Evolutionary conservation across 2,888 invertebrate species (phyloP), one percentile per base, ranked within the genome.

Genomic region (Seladonia tumulorum): DNA sequence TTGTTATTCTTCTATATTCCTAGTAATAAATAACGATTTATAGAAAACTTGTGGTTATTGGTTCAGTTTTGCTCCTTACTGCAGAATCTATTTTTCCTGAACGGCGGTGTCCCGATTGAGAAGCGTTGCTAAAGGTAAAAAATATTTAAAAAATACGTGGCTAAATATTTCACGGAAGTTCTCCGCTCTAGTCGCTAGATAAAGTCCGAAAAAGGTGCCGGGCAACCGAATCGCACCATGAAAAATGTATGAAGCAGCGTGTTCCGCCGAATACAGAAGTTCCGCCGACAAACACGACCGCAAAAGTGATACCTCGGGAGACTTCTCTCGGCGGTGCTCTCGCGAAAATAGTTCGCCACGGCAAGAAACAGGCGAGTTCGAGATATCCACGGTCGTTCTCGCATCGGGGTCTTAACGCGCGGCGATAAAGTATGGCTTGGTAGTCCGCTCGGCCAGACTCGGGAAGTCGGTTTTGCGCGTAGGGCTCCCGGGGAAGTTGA

Each of bases 281-380:
- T 66, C 29, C 35, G 16, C 60, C 16, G 35, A 8, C 66, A 35
- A 66, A 66, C 66, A 18, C 66, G 66, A 66, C 8, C 60, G 14
- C 60, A 63, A 16, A 63, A 63, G 60, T 63, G 60, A 63, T 63
- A 25, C 60, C 60, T 14, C 60, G 60, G 60, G 25, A 29, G 60
- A 63, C 25, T 63, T 25, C 5, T 57, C 57, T n/a, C 57, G 53
- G 12, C 12, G n/a, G 4, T n/a, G n/a, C 14, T 25, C 25, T 25
- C 60, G 60, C 60, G 29, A 25, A 63, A 63, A 63, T 25, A 63
- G 60, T 63, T 25, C 60, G 29, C 25, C 14, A 14, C 16, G 29
- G 60, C 29, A 25, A 29, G 53, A 53, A 25, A 25, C 60, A 63
- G 60, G 14, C 60, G 60, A 5, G 5, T 60, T 60, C 12, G 29